A percentile compares a stretch with the other conserved stretches of the same genome.
These are phyloP conservation scores for Philaenus spumarius DNA, from an alignment of 1,140 invertebrate genomes.

Conservation along the genomic window DNA sequence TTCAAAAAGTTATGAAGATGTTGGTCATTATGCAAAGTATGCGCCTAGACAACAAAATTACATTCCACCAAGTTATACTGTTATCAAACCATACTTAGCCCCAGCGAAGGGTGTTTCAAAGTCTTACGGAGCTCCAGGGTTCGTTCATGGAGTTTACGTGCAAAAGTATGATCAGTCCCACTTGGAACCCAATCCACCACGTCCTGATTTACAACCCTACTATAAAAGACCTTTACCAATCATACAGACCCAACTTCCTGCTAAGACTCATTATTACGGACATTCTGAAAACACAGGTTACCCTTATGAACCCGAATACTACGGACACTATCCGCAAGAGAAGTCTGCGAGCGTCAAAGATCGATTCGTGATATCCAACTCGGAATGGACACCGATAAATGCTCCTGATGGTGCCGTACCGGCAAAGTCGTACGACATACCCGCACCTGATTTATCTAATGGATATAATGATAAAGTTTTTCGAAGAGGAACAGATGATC, in stretches of 20 bases:
- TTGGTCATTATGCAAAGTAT: neutral
- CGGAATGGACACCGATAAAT: constrained; percentile 31
- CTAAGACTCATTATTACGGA: no score
- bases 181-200: neutral
- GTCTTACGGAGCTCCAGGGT: neutral
- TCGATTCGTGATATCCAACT: neutral
- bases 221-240: constrained; percentile 5
- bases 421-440: constrained; percentile 27
- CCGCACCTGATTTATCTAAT: constrained; percentile 26
- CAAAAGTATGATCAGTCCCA: neutral
- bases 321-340: neutral
- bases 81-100: neutral
- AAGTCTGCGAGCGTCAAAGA: neutral
- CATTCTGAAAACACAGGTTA: neutral
- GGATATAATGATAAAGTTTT: neutral
- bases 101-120: neutral
- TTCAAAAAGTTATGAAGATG: no score
- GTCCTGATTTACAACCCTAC: neutral
- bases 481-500: neutral
- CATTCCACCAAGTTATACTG: neutral
- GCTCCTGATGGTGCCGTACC: constrained; percentile 30
- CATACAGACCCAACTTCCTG: constrained; percentile 10
- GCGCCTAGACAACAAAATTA: neutral
- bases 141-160: neutral
- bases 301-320: neutral